Evolutionary conservation across 2,797 vertebrate species (phyloP).

Genomic region (Chelonia mydas): DNA sequence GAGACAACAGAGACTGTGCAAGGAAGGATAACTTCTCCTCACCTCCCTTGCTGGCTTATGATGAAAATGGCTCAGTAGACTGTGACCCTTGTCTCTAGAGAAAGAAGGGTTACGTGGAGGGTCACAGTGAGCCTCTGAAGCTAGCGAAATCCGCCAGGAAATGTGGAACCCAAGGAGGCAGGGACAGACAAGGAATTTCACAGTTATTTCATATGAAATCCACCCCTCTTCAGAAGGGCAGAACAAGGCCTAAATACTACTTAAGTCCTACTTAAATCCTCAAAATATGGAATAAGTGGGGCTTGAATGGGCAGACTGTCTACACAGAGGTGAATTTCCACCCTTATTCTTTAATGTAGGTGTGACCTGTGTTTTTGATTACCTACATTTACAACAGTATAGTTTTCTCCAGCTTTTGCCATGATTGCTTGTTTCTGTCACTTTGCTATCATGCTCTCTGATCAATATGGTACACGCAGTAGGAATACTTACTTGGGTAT

Average conservation of each 20-base stretch:
- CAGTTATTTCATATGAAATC: too few relatives aligned
- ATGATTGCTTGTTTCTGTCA: background rate
- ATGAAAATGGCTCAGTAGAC: too few relatives aligned
- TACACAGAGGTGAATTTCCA: background rate
- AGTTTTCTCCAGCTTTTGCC: background rate
- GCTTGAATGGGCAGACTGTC: background rate
- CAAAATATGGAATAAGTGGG: background rate
- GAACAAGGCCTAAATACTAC: background rate
- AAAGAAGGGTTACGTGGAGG: too few relatives aligned
- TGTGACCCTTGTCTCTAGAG: too few relatives aligned
- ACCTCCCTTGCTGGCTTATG: too few relatives aligned
- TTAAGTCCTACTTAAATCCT: background rate
- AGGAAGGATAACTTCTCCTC: too few relatives aligned
- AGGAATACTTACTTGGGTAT: background rate
- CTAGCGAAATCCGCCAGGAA: too few relatives aligned
- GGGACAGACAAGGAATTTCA: too few relatives aligned
- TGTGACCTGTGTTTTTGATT: background rate
- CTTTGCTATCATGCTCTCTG: background rate
- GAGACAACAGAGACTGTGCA: too few relatives aligned
- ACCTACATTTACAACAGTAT: background rate
- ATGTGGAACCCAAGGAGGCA: too few relatives aligned
- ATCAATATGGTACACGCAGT: background rate
- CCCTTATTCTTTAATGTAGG: background rate
- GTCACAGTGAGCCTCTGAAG: too few relatives aligned
- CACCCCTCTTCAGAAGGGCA: too few relatives aligned